Percentiles rank a stretch among this genome's conserved stretches.
Conservation (phyloP, 1,140 invertebrate genomes). For the Mamestra configurata region DNA sequence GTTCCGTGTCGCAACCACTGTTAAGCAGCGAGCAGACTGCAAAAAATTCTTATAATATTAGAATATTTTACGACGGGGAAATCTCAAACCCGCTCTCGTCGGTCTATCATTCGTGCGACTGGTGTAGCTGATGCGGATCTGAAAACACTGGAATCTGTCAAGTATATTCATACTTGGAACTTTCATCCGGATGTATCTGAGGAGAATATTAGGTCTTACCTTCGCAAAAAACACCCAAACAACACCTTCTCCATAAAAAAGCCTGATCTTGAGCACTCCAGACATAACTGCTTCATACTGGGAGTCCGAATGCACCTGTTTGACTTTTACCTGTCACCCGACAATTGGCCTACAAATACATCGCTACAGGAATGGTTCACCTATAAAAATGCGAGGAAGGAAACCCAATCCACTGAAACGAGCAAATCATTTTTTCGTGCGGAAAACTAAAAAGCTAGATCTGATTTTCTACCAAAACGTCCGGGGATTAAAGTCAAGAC, state of each 20-base stretch:
- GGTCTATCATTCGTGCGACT: neutral
- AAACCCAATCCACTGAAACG: neutral
- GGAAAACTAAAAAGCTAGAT: neutral
- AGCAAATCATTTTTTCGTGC: neutral
- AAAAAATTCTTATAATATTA: neutral
- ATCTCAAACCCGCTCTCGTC: neutral
- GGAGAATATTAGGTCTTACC: neutral
- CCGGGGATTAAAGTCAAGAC: neutral
- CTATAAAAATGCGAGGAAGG: neutral
- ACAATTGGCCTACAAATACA: neutral
- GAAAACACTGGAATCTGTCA: neutral
- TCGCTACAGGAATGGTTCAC: neutral
- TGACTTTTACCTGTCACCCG: neutral
- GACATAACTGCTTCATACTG: constrained; percentile 7
- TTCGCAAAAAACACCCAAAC: neutral
- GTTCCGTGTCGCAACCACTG: neutral
- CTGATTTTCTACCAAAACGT: constrained; percentile 12
- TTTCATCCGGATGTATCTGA: constrained; percentile 10
- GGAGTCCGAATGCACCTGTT: neutral
- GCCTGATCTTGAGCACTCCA: neutral
- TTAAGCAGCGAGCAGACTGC: neutral
- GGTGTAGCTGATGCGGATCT: neutral
- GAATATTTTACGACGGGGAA: constrained; percentile 4
- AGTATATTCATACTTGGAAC: neutral
- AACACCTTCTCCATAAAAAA: neutral